phyloP scores from a whole-genome alignment of 2,113 vertebrate species.

The Pygoscelis adeliae region DNA sequence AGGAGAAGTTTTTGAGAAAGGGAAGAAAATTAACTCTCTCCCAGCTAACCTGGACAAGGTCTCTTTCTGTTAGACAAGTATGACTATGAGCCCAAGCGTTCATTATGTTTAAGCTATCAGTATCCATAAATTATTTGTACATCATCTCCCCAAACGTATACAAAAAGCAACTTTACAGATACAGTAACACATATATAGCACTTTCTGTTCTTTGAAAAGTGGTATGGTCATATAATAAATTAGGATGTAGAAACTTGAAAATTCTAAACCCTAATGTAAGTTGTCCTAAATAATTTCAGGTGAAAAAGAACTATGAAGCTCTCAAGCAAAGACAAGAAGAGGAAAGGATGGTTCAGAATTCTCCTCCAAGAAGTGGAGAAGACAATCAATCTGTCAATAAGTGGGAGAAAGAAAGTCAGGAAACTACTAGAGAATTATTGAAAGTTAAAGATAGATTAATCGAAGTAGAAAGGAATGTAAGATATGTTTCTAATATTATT shows the following conservation, averaged over 20 bases:
- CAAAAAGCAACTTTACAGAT: neutral
- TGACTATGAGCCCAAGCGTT: neutral
- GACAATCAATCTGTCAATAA: slow-evolving; percentile 80
- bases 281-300: slow-evolving; percentile 77
- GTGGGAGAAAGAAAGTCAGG: slow-evolving; percentile 95
- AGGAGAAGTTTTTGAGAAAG: too few relatives aligned
- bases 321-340: slow-evolving; percentile 97
- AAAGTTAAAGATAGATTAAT: slow-evolving; percentile 97
- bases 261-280: neutral
- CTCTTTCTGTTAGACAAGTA: neutral
- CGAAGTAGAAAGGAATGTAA: slow-evolving; percentile 97
- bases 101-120: neutral
- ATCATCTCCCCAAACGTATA: neutral
- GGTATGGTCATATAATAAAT: neutral
- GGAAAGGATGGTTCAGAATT: slow-evolving; percentile 90
- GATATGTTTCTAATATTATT: slow-evolving; percentile 18
- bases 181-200: neutral
- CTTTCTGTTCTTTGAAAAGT: neutral
- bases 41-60: too few relatives aligned
- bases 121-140: neutral
- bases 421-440: slow-evolving; percentile 92
- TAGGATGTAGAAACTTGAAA: neutral
- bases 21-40: too few relatives aligned
- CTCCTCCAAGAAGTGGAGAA: slow-evolving; percentile 82
- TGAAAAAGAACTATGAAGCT: slow-evolving; percentile 98